Percentiles rank a stretch among this genome's conserved stretches.
Evolutionary conservation across 92 coral and sea anemone species (phyloP).

Genomic region (Nematostella vectensis): DNA sequence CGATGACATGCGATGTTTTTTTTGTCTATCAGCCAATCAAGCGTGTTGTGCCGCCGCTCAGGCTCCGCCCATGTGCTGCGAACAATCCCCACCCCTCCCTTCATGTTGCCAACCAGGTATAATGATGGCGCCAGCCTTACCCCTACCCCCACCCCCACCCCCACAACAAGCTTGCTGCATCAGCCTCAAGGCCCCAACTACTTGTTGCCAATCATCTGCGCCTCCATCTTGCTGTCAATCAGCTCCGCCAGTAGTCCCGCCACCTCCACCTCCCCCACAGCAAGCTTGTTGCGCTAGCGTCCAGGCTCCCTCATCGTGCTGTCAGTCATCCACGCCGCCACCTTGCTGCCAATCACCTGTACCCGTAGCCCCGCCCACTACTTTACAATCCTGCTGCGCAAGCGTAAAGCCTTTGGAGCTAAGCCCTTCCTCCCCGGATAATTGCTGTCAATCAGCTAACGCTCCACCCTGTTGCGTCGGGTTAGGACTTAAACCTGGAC

Average conservation of each 20-base stretch:
- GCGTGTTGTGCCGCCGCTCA: background rate
- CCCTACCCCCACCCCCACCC: background rate
- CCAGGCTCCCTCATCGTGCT: slow-evolving; percentile 2
- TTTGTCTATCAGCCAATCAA: background rate
- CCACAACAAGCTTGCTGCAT: background rate
- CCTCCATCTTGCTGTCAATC: background rate
- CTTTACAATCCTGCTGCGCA: background rate
- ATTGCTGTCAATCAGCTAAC: slow-evolving; percentile 2
- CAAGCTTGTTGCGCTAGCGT: slow-evolving; percentile 1
- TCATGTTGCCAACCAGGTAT: background rate
- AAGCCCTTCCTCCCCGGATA: background rate
- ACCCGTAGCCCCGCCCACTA: background rate
- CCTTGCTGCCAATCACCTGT: background rate
- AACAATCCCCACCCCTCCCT: background rate
- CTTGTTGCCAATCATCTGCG: background rate
- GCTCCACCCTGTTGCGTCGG: background rate
- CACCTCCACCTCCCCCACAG: background rate
- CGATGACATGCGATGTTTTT: too few species aligned
- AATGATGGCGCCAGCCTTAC: background rate
- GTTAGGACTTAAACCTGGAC: slow-evolving; percentile 1
- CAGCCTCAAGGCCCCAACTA: slow-evolving; percentile 1
- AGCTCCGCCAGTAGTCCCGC: background rate
- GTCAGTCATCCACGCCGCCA: background rate
- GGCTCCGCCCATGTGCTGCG: background rate
- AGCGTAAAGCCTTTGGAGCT: background rate